Evolutionary conservation across 2,888 invertebrate genomes (phyloP).

Genomic region (Apamea crenata): DNA sequence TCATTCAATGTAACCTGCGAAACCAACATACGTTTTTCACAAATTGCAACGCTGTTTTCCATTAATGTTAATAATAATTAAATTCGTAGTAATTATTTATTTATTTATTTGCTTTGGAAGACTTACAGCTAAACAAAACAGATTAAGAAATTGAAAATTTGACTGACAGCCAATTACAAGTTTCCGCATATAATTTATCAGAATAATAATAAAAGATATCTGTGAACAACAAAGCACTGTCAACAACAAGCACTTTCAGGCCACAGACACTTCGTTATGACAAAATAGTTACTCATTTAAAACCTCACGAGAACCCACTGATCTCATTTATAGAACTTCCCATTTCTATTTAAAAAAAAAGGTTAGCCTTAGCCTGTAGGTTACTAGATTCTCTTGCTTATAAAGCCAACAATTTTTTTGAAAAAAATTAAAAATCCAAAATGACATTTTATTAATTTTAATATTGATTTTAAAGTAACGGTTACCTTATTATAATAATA

Average conservation of each 20-base stretch:
- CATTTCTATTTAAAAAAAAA: not conserved
- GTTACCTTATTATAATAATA: not conserved
- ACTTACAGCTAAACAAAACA: too few species aligned
- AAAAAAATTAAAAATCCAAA: not conserved
- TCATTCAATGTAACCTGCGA: not conserved
- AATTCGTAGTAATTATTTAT: not conserved
- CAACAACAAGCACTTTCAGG: not conserved
- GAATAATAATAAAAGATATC: not conserved
- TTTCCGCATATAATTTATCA: not conserved
- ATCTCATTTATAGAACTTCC: not conserved
- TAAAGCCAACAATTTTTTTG: not conserved
- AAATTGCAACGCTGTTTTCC: not conserved
- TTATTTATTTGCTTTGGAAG: too few species aligned
- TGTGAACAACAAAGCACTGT: not conserved
- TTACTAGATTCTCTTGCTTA: not conserved
- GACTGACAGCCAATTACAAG: not conserved
- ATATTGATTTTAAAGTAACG: not conserved
- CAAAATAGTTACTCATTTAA: not conserved
- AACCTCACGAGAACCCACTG: not conserved
- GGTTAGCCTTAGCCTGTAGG: not conserved
- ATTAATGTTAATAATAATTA: not conserved
- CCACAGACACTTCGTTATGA: not conserved
- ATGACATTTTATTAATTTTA: not conserved
- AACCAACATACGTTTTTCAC: not conserved
- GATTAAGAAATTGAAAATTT: not conserved